A percentile compares a stretch with the other conserved stretches of the same genome.
phyloP scores from a whole-genome alignment of 2,888 invertebrate species.

The Hoplodrina ambigua region DNA sequence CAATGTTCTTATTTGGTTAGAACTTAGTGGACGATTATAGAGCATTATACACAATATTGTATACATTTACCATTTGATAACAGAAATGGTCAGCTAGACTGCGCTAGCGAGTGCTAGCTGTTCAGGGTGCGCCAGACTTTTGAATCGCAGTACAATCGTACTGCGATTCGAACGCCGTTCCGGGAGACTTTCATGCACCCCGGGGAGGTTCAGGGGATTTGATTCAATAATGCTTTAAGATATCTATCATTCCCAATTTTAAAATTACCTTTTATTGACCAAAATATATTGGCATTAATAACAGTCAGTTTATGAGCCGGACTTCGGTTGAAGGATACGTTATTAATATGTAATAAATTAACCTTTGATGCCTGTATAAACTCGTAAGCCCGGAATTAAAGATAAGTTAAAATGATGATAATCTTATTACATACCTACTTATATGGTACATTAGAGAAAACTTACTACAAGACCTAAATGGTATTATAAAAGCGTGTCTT shows the following conservation, averaged over 20 bases:
- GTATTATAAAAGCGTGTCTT: slow-evolving; percentile 17
- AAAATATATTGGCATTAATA: not conserved
- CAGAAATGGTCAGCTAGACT: no score
- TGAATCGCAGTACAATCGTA: no score
- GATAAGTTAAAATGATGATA: slow-evolving; percentile 9
- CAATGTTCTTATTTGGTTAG: not conserved
- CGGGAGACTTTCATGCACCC: no score
- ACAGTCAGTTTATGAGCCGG: not conserved
- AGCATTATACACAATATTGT: no score
- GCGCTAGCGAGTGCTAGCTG: no score
- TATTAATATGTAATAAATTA: not conserved
- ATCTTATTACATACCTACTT: not conserved
- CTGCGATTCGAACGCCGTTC: no score
- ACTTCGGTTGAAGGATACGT: not conserved
- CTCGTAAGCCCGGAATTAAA: slow-evolving; percentile 18
- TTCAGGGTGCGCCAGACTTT: no score
- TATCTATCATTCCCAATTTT: not conserved
- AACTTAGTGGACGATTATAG: not conserved
- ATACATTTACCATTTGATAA: no score
- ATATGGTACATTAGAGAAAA: not conserved
- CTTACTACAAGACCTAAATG: not conserved
- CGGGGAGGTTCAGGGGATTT: no score
- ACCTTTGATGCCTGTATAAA: not conserved
- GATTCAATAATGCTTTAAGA: not conserved
- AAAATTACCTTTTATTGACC: not conserved